phyloP scores from a whole-genome alignment of 2,888 invertebrate species.

The Aethes cnicana region DNA sequence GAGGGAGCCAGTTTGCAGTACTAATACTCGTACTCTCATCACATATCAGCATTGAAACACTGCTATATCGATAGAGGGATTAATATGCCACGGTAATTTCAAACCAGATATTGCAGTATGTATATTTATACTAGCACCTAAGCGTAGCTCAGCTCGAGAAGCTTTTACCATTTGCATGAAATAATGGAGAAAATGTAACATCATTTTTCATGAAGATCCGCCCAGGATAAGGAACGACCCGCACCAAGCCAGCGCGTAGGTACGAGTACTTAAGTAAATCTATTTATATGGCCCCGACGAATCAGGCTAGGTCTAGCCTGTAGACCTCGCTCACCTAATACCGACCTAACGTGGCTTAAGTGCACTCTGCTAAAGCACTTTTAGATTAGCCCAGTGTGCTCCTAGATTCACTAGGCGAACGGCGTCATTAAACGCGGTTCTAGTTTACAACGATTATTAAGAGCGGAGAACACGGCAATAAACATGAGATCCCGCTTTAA shows the following conservation, averaged over 20 bases:
- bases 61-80: not conserved
- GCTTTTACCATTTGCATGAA: too few relatives aligned
- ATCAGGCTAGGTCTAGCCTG: slow-evolving; percentile 15
- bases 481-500: too few relatives aligned
- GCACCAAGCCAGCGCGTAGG: not conserved
- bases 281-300: slow-evolving; percentile 25
- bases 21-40: too few relatives aligned
- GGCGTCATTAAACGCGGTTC: slow-evolving; percentile 8
- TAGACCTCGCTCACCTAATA: slow-evolving; percentile 8
- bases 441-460: not conserved
- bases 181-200: too few relatives aligned
- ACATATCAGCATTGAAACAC: too few relatives aligned
- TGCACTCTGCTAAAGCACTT: slow-evolving; percentile 28
- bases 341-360: slow-evolving; percentile 23
- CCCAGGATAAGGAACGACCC: not conserved
- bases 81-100: not conserved
- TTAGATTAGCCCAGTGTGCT: slow-evolving; percentile 22
- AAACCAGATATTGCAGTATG: too few relatives aligned
- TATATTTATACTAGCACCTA: not conserved
- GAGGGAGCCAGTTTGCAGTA: too few relatives aligned
- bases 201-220: not conserved
- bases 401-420: slow-evolving; percentile 9
- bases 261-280: slow-evolving; percentile 23
- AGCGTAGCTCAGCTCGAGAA: not conserved
- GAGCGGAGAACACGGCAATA: not conserved